Evolutionary conservation across 2,888 invertebrate species (phyloP), one percentile per base, ranked within the genome.

Genomic region (Lasioglossum calceatum): DNA sequence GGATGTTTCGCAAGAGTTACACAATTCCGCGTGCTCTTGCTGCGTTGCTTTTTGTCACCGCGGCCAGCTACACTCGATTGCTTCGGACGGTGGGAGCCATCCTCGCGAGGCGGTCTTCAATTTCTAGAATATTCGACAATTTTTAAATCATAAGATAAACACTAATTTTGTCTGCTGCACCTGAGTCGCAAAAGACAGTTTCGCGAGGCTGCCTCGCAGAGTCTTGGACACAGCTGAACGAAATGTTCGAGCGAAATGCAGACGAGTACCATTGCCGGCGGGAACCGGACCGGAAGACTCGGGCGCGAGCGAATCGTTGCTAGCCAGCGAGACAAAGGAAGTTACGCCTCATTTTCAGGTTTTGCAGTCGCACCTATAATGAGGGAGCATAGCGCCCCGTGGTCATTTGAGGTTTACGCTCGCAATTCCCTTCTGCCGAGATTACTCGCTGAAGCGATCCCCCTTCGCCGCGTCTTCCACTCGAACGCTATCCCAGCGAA

Each of bases 361-460:
- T 86, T 88, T 82, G 76, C 72, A 78, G 71, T 74, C 81, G 82
- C 81, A 84, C 81, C 79, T 81, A 50, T 85, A 89, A 89, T 89
- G 85, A 87, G 82, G 74, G 82, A 77, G 64, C 70, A 19, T 67
- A 79, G 79, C 80, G 74, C 82, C 73, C 79, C 67, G 58, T 47
- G 81, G 81, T 70, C 74, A 85, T 87, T 87, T 82, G 82, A 85
- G 82, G 82, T 85, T 88, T 81, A 72, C 80, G 73, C 67, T 79
- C 44, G 86, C 81, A 87, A 87, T 84, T 87, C 81, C 79, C 86
- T 75, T 54, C 54, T 71, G 14, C 39, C 73, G 72, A 84, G 86
- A 87, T 87, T 84, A 74, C 86, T 86, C 67, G 87, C 72, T 81
- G 72, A 87, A 85, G 61, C 78, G 87, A 86, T 82, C 82, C 82